A percentile compares a stretch with the other conserved stretches of the same genome.
These are phyloP conservation scores for Drosophila elegans DNA, from an alignment of 1,140 invertebrate genomes.

Conservation along the genomic window DNA sequence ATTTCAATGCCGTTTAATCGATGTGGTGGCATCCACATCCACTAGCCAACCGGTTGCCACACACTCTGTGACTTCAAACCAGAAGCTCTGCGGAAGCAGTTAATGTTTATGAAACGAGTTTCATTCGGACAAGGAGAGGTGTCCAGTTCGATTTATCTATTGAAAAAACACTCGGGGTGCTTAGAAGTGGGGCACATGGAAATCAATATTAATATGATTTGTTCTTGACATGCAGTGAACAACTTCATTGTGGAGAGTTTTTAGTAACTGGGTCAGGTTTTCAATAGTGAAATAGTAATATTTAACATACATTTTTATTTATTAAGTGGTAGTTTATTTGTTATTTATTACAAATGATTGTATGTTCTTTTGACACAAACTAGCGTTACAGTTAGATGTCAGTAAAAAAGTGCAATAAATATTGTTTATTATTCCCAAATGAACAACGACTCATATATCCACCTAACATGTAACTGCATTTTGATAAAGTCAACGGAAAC, in stretches of 20 bases:
- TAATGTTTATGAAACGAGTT: slow-evolving; percentile 61
- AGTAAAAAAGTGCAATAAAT: background rate
- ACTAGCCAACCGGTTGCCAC: slow-evolving; percentile 65
- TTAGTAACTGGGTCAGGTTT: background rate
- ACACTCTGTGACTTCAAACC: slow-evolving; percentile 48
- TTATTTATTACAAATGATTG: no score
- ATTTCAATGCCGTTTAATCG: slow-evolving; percentile 65
- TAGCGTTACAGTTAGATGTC: background rate
- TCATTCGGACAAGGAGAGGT: slow-evolving; percentile 1
- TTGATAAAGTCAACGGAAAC: slow-evolving; percentile 8
- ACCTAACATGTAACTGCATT: slow-evolving; percentile 2
- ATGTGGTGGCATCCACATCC: slow-evolving; percentile 36
- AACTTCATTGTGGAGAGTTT: background rate
- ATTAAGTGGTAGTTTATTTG: no score
- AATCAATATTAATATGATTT: slow-evolving; percentile 31
- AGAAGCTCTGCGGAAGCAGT: slow-evolving; percentile 61
- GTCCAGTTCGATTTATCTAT: slow-evolving; percentile 46
- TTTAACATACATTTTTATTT: background rate
- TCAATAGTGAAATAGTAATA: background rate
- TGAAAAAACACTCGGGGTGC: background rate
- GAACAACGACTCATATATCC: background rate
- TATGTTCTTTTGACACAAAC: no score
- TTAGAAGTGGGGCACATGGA: slow-evolving; percentile 37
- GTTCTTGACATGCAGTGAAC: background rate
- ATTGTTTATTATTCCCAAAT: background rate